These are phyloP conservation scores for Poecilia wingei DNA, from an alignment of 2,797 vertebrate species.

Conservation along the genomic window DNA sequence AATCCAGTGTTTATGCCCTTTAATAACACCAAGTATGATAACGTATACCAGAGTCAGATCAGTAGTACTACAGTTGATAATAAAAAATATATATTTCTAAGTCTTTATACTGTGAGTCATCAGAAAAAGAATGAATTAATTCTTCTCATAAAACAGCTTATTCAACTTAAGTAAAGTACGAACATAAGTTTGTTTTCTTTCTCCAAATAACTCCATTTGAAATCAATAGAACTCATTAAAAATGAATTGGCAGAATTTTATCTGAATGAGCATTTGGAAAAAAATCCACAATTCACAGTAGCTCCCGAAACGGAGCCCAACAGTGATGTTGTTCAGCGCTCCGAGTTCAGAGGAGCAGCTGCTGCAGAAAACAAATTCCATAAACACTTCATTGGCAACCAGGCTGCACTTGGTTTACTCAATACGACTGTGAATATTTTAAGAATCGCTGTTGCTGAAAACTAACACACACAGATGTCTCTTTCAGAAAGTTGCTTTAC, in stretches of 20 bases:
- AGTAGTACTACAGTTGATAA: neutral
- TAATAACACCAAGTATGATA: neutral
- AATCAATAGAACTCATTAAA: constrained; percentile 30
- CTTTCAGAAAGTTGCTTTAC: constrained; percentile 55
- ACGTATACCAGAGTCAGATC: neutral
- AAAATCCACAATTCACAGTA: constrained; percentile 8
- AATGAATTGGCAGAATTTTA: constrained; percentile 28
- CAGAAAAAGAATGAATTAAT: neutral
- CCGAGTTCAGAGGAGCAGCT: constrained; percentile 59
- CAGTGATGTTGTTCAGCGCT: constrained; percentile 38
- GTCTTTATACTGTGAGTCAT: neutral
- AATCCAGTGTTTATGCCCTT: neutral
- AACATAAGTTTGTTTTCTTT: neutral
- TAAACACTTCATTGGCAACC: constrained; percentile 64
- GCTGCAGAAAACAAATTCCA: constrained; percentile 62
- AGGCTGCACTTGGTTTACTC: constrained; percentile 50
- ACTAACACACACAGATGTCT: constrained; percentile 52
- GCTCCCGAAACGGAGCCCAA: constrained; percentile 39
- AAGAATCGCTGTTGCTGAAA: constrained; percentile 49
- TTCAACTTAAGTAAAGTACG: neutral
- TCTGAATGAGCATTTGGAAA: constrained; percentile 41
- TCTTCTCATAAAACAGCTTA: neutral
- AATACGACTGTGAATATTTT: constrained; percentile 63
- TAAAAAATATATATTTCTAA: neutral
- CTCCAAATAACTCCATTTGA: constrained; percentile 5